Base-by-base conservation (phyloP, 2,797 vertebrate genomes). In the Paguma larvata region DNA sequence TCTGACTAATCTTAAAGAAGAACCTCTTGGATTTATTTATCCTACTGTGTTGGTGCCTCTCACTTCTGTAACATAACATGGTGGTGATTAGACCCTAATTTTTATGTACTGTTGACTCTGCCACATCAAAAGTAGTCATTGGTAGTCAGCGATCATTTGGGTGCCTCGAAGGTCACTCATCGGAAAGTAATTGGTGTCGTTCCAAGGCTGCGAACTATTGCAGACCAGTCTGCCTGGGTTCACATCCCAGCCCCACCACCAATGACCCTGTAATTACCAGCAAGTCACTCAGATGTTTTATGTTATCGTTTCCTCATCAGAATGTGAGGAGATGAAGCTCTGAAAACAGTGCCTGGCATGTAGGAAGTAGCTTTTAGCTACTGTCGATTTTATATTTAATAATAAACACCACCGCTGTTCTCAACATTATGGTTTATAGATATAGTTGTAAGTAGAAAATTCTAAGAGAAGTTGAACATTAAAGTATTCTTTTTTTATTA, bases 1-100 rank as follows among this genome's bases (percentile, higher is more conserved):
- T 44, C 68, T 67, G 46, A 82, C 34, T 97, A 38, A 67, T 44
- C 68, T 75, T 75, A 38, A 95, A 91, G 78, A 78, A 77, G 51
- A 91, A 8, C 5, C 48, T 78, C n/a, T 78, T 67, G 16, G 38
- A 53, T 38, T 86, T 89, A 91, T 65, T 83, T 34, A 46, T 46
- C 48, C 44, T 46, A 13, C n/a, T 67, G 21, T 83, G 73, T 80
- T 32, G n/a, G 7, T 44, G 38, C 4, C 5, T 41, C 21, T 94
- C 21, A 34, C 4, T 77, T 84, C 63, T 80, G 0, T 72, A 72
- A 70, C 59, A n/a, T 19, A 44, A 73, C 72, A 38, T 63, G 2
- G 4, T 63, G 63, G 41, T 44, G 21, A 82, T 72, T 30, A 84
- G 59, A 67, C 41, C 25, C 91, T 78, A 65, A 30, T 83, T 90